Evolutionary conservation across 2,888 invertebrate species (phyloP).

Genomic region (Agrilus biguttatus): DNA sequence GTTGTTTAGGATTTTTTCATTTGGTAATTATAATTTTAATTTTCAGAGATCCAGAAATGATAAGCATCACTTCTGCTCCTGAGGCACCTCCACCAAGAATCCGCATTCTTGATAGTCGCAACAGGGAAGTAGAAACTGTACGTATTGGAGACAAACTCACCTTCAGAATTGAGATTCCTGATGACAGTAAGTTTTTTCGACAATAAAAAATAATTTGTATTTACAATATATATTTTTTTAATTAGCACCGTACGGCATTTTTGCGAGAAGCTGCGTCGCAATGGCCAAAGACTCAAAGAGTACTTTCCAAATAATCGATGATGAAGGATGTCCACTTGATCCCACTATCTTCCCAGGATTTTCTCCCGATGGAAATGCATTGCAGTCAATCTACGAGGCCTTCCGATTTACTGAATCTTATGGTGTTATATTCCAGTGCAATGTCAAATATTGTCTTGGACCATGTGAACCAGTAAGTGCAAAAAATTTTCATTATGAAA

Average conservation of each 20-base stretch:
- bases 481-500: background rate
- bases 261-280: slow-evolving; percentile 88
- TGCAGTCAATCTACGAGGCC: slow-evolving; percentile 85
- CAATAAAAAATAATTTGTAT: background rate
- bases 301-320: slow-evolving; percentile 91
- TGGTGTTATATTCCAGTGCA: slow-evolving; percentile 93
- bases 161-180: slow-evolving; percentile 91
- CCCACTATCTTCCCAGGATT: slow-evolving; percentile 89
- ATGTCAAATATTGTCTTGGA: slow-evolving; percentile 90
- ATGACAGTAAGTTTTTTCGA: slow-evolving; percentile 62
- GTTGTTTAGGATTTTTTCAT: background rate
- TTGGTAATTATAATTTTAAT: slow-evolving; percentile 1
- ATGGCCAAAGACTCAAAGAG: slow-evolving; percentile 95
- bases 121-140: slow-evolving; percentile 85
- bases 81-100: slow-evolving; percentile 91
- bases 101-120: slow-evolving; percentile 73
- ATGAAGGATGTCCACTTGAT: slow-evolving; percentile 88
- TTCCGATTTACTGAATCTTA: slow-evolving; percentile 93
- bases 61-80: slow-evolving; percentile 87
- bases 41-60: slow-evolving; percentile 82
- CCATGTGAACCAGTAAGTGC: slow-evolving; percentile 78
- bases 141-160: slow-evolving; percentile 88
- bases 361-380: slow-evolving; percentile 76
- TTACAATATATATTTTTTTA: background rate
- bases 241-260: slow-evolving; percentile 86